These are phyloP conservation scores for Mystacornis crossleyi DNA, from an alignment of 2,113 vertebrate genomes.

Conservation along the genomic window DNA sequence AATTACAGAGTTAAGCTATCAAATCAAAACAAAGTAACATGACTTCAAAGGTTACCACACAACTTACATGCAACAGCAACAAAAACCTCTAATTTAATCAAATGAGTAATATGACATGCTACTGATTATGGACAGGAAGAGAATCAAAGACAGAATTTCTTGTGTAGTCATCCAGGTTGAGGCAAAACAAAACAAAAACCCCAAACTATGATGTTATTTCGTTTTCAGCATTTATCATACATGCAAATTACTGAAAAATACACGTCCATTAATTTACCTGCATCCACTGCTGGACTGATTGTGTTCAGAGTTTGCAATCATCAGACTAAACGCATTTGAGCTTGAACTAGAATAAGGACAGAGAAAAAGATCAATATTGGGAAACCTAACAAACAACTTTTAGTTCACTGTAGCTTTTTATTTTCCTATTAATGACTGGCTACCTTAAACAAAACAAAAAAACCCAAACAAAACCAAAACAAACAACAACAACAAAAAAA, in stretches of 20 bases:
- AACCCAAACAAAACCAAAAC: no score
- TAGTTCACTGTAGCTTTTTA: neutral
- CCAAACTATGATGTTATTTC: neutral
- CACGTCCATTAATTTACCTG: constrained; percentile 75
- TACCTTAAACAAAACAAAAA: neutral
- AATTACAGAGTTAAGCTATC: neutral
- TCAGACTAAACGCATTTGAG: constrained; percentile 85
- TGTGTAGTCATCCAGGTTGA: neutral
- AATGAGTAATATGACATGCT: neutral
- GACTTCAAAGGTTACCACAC: neutral
- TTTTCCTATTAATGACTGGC: neutral
- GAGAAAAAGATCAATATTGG: neutral
- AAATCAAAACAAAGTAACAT: neutral
- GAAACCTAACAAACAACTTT: neutral
- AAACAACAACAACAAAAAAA: no score
- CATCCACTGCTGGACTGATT: constrained; percentile 88
- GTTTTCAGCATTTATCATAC: neutral
- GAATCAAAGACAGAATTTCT: neutral
- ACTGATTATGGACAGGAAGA: neutral
- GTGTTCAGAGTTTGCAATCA: constrained; percentile 84
- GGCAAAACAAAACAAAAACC: neutral
- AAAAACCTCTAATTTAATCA: neutral
- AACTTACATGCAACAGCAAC: neutral
- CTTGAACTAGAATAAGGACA: constrained; percentile 72
- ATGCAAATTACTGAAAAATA: neutral